Evolutionary conservation across 2,888 invertebrate species (phyloP).

Genomic region (Biston stratarius): DNA sequence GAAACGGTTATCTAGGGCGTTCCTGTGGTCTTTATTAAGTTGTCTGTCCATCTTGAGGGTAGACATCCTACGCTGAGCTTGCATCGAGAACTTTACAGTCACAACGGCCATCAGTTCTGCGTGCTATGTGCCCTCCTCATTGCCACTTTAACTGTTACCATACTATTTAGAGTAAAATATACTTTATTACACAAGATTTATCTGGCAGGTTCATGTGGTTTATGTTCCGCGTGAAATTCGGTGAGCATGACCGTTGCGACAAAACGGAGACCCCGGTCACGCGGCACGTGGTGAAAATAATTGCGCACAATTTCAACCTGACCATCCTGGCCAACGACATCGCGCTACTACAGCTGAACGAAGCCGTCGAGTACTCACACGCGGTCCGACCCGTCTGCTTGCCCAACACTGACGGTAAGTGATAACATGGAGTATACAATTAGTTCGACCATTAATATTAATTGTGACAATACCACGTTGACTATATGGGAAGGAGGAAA

Average conservation of each 20-base stretch:
- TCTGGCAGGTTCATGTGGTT: conserved; percentile 94
- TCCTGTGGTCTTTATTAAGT: too few relatives aligned
- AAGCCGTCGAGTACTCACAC: conserved; percentile 91
- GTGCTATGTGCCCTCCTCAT: too few relatives aligned
- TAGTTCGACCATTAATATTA: too few relatives aligned
- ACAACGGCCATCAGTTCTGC: too few relatives aligned
- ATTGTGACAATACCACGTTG: too few relatives aligned
- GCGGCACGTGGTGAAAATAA: conserved; percentile 90
- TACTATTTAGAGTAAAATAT: too few relatives aligned
- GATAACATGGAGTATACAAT: background rate
- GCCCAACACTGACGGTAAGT: conserved; percentile 86
- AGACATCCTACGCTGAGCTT: too few relatives aligned
- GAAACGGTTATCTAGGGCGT: too few relatives aligned
- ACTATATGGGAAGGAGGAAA: too few relatives aligned
- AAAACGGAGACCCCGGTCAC: conserved; percentile 89
- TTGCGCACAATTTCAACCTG: conserved; percentile 92
- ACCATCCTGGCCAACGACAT: conserved; percentile 95
- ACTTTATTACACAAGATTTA: background rate
- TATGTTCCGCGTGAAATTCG: conserved; percentile 94
- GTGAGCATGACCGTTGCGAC: conserved; percentile 94
- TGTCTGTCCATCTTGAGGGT: too few relatives aligned
- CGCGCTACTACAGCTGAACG: conserved; percentile 91
- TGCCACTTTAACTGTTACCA: too few relatives aligned
- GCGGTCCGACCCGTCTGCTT: conserved; percentile 93
- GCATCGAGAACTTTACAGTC: too few relatives aligned